Conservation (phyloP, 1,140 invertebrate species). For the Drosophila eugracilis region DNA sequence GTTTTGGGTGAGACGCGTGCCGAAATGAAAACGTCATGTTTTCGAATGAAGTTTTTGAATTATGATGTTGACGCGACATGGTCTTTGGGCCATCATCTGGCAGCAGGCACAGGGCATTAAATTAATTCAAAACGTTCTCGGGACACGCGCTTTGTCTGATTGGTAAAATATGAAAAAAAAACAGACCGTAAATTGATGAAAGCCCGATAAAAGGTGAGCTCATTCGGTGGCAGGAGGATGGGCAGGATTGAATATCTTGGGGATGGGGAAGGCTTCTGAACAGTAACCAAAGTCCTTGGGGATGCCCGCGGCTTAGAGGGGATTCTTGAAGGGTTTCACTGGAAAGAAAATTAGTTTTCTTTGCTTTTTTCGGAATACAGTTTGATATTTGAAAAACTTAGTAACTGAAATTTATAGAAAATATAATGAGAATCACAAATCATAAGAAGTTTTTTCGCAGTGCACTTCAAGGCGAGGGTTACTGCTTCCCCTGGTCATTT, state of each 20-base stretch:
- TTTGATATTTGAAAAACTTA: no score
- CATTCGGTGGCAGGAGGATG: conserved; percentile 1
- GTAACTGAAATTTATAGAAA: not conserved
- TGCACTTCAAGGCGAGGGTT: conserved; percentile 4
- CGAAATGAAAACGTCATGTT: conserved; percentile 83
- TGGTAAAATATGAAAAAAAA: conserved; percentile 66
- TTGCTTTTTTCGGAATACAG: no score
- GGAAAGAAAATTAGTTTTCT: conserved; percentile 5
- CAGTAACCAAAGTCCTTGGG: conserved; percentile 68
- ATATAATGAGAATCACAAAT: no score
- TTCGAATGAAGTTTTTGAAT: conserved; percentile 82
- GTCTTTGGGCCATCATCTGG: conserved; percentile 66
- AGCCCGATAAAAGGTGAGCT: conserved; percentile 72
- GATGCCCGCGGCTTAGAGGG: conserved; percentile 57
- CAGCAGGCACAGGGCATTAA: conserved; percentile 68
- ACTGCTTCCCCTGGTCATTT: not conserved
- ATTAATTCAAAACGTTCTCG: conserved; percentile 80
- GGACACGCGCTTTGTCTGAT: conserved; percentile 78
- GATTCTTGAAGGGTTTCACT: conserved; percentile 16
- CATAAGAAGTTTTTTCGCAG: conserved; percentile 24
- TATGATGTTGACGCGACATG: conserved; percentile 72
- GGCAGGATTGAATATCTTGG: conserved; percentile 21
- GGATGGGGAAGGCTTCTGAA: conserved; percentile 23
- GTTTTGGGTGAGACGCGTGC: conserved; percentile 55
- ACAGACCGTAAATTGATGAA: conserved; percentile 66